Conservation (phyloP, 2,888 invertebrate species). For the Alviniconcha strummeri region DNA sequence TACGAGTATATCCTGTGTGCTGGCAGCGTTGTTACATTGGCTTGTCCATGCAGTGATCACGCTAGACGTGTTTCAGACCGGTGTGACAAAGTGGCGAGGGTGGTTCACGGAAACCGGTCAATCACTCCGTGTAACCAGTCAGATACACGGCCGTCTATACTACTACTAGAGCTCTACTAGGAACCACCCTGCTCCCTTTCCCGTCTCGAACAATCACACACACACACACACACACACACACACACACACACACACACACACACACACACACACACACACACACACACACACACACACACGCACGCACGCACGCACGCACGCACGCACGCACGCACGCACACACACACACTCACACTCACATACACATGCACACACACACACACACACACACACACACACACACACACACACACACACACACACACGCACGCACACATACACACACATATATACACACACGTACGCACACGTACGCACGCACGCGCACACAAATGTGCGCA, state of each 20-base stretch:
- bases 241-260: constrained; percentile 8
- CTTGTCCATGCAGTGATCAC: too few species aligned
- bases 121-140: too few species aligned
- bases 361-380: neutral
- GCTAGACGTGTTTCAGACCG: too few species aligned
- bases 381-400: constrained; percentile 3
- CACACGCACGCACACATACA: neutral
- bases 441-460: neutral
- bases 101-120: too few species aligned
- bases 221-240: constrained; percentile 11
- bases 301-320: neutral
- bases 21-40: too few species aligned
- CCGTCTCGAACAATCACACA: neutral
- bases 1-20: too few species aligned
- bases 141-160: too few species aligned
- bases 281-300: constrained; percentile 2
- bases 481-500: constrained; percentile 17
- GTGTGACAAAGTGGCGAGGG: too few species aligned
- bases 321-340: too few species aligned
- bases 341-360: neutral
- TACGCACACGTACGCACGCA: constrained; percentile 15
- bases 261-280: constrained; percentile 17
- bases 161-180: too few species aligned
- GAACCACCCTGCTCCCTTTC: too few species aligned
- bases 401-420: constrained; percentile 8